Conservation (phyloP, 2,797 vertebrate genomes). For the Antrozous pallidus region DNA sequence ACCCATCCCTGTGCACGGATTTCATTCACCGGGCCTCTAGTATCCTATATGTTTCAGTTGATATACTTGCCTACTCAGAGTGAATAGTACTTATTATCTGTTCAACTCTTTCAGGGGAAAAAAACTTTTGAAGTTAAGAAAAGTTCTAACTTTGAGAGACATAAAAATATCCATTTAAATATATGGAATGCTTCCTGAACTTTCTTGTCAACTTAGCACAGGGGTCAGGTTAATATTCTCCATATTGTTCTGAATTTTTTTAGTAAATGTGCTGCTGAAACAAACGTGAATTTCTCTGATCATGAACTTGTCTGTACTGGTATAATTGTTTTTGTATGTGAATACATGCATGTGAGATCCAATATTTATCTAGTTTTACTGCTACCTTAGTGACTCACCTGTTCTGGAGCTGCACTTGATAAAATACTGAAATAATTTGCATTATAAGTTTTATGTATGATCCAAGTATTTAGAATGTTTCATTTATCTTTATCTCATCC, state of each 20-base stretch:
- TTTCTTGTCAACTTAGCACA: not conserved
- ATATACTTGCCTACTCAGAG: not conserved
- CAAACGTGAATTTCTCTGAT: not conserved
- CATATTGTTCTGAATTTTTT: not conserved
- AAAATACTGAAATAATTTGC: constrained; percentile 14
- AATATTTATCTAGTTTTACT: not conserved
- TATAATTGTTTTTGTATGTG: not conserved
- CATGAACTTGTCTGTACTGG: not conserved
- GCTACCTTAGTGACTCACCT: not conserved
- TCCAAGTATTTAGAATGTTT: not conserved
- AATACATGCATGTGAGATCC: not conserved
- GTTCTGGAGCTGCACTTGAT: not conserved
- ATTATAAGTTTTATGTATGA: not conserved
- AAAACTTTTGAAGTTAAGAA: not conserved
- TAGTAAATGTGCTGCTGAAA: not conserved
- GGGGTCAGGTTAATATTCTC: not conserved
- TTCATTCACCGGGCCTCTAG: no score
- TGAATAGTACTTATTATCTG: not conserved
- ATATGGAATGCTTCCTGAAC: not conserved
- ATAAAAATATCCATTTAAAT: constrained; percentile 46
- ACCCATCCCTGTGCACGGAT: no score
- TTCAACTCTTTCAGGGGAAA: not conserved
- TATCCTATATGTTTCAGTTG: constrained; percentile 15
- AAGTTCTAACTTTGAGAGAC: constrained; percentile 37
- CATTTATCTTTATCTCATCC: not conserved